Evolutionary conservation across 1,140 invertebrate genomes (phyloP).

Genomic region (Capitella teleta): DNA sequence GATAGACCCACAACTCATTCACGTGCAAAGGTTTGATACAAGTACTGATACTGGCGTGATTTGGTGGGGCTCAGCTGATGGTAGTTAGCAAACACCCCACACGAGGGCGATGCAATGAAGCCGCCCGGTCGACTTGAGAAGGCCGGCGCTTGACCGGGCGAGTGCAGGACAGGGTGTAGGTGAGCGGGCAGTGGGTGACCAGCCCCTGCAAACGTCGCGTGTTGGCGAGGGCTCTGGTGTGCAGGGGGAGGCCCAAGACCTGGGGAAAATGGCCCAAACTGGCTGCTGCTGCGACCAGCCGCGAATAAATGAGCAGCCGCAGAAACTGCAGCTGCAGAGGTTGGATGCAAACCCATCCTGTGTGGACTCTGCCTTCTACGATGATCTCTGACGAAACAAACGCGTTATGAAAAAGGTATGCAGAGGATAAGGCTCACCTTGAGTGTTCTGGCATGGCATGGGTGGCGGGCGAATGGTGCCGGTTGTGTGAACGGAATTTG

Average conservation of each 20-base stretch:
- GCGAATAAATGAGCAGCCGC: slow-evolving; percentile 29
- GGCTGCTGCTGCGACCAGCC: slow-evolving; percentile 22
- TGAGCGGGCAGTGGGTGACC: slow-evolving; percentile 72
- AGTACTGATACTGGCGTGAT: slow-evolving; percentile 31
- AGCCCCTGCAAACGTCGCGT: slow-evolving; percentile 56
- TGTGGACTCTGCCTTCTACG: too few species aligned
- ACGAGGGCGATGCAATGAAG: slow-evolving; percentile 18
- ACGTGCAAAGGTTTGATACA: slow-evolving; percentile 12
- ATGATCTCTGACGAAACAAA: too few species aligned
- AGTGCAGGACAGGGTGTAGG: slow-evolving; percentile 52
- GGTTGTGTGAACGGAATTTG: too few species aligned
- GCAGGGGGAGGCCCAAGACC: slow-evolving; percentile 68
- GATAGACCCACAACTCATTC: slow-evolving; percentile 9
- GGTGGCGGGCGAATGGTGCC: too few species aligned
- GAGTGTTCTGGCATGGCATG: too few species aligned
- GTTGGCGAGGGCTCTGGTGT: slow-evolving; percentile 68
- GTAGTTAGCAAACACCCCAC: slow-evolving; percentile 24
- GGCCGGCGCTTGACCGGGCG: slow-evolving; percentile 38
- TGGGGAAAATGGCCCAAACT: slow-evolving; percentile 42
- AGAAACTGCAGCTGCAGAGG: slow-evolving; percentile 31
- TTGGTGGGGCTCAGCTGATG: slow-evolving; percentile 37
- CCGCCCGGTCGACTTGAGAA: slow-evolving; percentile 33
- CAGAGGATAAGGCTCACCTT: too few species aligned
- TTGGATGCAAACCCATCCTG: too few species aligned
- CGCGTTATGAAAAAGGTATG: too few species aligned